Evolutionary conservation across 2,113 vertebrate species (phyloP).

Genomic region (Eulemur rufifrons): DNA sequence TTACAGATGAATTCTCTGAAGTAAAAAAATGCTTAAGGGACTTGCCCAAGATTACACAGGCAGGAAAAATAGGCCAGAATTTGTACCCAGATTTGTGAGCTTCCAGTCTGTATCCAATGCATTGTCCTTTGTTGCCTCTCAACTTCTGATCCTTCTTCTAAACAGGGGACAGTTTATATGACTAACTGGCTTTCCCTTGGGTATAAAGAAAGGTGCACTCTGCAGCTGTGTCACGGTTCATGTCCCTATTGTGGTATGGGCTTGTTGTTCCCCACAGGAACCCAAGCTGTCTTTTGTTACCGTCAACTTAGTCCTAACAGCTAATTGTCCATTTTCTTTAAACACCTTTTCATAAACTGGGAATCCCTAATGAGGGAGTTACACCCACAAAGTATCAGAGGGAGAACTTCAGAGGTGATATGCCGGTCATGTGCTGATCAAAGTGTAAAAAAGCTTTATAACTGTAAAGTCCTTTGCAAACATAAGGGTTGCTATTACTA

Average conservation of each 20-base stretch:
- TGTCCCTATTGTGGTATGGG: not conserved
- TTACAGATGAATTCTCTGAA: constrained; percentile 40
- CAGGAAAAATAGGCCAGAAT: constrained; percentile 26
- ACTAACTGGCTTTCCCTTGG: not conserved
- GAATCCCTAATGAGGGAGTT: constrained; percentile 32
- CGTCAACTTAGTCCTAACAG: constrained; percentile 17
- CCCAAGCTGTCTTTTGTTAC: not conserved
- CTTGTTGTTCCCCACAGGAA: constrained; percentile 8
- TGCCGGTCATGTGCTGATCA: constrained; percentile 13
- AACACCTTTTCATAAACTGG: constrained; percentile 21
- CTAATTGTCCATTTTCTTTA: constrained; percentile 41
- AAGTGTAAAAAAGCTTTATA: constrained; percentile 44
- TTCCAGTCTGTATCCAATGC: not conserved
- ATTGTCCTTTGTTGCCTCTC: not conserved
- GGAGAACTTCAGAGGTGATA: constrained; percentile 13
- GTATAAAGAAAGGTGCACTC: not conserved
- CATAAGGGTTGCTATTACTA: not conserved
- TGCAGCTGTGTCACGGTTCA: not conserved
- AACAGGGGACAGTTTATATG: not conserved
- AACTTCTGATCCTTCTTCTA: not conserved
- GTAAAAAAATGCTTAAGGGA: constrained; percentile 19
- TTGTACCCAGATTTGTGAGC: not conserved
- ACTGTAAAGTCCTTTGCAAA: constrained; percentile 32
- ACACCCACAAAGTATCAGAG: constrained; percentile 28
- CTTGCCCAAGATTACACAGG: not conserved